A percentile compares a stretch with the other conserved stretches of the same genome.
phyloP scores from a whole-genome alignment of 2,113 vertebrate genomes.

The Paradisaea rubra region DNA sequence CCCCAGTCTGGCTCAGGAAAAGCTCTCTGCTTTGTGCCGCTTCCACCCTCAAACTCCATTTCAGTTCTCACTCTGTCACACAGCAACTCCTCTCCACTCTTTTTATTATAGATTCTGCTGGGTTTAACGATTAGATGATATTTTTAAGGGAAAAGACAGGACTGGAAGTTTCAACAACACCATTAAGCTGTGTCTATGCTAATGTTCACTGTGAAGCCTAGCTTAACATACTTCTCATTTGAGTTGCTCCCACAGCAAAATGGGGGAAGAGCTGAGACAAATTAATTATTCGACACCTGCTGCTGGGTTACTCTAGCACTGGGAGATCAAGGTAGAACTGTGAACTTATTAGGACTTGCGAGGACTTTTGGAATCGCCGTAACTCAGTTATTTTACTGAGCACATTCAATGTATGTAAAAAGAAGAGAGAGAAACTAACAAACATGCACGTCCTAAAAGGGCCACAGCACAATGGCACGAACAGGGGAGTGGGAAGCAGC shows the following conservation, averaged over 20 bases:
- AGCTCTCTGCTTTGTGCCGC: background rate
- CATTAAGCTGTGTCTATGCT: background rate
- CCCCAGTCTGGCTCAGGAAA: background rate
- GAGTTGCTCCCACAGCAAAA: background rate
- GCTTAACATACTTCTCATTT: background rate
- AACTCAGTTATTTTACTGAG: background rate
- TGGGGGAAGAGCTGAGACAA: background rate
- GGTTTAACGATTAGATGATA: background rate
- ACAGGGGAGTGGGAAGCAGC: background rate
- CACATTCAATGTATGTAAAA: background rate
- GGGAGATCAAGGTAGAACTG: background rate
- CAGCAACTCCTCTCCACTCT: background rate
- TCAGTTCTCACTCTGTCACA: background rate
- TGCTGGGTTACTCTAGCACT: background rate
- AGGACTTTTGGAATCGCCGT: background rate
- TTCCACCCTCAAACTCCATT: background rate
- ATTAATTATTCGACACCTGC: background rate
- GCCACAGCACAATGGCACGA: accelerated
- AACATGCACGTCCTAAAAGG: accelerated
- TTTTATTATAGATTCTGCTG: background rate
- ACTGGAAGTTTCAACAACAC: background rate
- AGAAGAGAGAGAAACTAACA: background rate
- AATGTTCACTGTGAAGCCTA: background rate
- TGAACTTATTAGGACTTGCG: background rate
- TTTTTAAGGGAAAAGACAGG: background rate